phyloP scores from a whole-genome alignment of 2,113 vertebrate genomes.

The Onychostruthus taczanowskii region DNA sequence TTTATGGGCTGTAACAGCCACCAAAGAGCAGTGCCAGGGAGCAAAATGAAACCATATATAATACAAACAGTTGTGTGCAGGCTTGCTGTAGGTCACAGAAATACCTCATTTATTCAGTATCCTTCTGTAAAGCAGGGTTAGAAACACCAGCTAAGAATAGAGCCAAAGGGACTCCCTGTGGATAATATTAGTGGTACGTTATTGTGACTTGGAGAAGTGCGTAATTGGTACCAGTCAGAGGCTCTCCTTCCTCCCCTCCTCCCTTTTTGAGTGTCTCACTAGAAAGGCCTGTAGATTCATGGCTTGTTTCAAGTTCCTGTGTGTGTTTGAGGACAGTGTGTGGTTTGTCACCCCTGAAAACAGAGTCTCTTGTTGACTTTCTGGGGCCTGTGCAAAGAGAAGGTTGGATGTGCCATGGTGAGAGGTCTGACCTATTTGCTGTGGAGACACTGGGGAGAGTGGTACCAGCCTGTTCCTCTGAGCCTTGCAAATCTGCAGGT shows the following conservation, averaged over 20 bases:
- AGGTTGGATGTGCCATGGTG: neutral
- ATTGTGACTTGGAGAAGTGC: neutral
- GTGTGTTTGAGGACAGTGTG: neutral
- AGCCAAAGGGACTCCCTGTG: conserved; percentile 2
- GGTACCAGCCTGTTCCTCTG: neutral
- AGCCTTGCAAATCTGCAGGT: neutral
- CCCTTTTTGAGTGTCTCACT: neutral
- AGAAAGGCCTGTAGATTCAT: neutral
- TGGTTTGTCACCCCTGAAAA: conserved; percentile 4
- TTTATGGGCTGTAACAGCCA: conserved; percentile 52
- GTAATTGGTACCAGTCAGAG: conserved; percentile 9
- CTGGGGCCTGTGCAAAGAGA: neutral
- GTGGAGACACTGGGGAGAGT: neutral
- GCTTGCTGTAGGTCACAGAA: conserved; percentile 42
- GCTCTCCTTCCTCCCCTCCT: neutral
- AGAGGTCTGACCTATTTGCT: neutral
- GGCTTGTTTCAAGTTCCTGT: neutral
- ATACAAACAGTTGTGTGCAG: conserved; percentile 27
- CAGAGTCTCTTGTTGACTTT: neutral
- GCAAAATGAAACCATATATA: conserved; percentile 51
- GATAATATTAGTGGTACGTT: neutral
- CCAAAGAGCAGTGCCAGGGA: conserved; percentile 47
- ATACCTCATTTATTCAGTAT: conserved; percentile 27
- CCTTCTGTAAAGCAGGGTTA: neutral
- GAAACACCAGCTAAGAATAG: conserved; percentile 7